A percentile compares a stretch with the other conserved stretches of the same genome.
Evolutionary conservation across 2,797 vertebrate species (phyloP).

Genomic region (Sebastiscus tertius): DNA sequence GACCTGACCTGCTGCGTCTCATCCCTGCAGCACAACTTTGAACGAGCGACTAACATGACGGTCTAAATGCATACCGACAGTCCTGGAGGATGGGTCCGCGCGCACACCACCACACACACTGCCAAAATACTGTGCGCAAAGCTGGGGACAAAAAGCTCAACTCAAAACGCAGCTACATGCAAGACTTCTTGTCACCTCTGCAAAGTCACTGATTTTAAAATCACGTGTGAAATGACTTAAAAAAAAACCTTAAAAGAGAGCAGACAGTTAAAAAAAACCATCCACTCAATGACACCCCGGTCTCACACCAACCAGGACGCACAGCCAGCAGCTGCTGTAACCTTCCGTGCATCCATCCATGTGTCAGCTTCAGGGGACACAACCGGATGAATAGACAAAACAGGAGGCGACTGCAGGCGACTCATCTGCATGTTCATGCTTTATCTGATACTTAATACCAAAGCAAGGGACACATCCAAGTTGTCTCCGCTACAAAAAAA

Average conservation of each 20-base stretch:
- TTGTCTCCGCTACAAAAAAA: constrained; percentile 43
- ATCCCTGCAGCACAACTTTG: constrained; percentile 46
- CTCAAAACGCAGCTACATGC: background rate
- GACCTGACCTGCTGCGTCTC: constrained; percentile 19
- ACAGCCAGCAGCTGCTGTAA: constrained; percentile 36
- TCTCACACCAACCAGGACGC: constrained; percentile 32
- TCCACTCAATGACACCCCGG: constrained; percentile 27
- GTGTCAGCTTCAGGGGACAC: constrained; percentile 35
- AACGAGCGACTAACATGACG: constrained; percentile 6
- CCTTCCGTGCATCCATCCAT: constrained; percentile 28
- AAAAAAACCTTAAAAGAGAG: background rate
- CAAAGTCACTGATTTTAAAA: constrained; percentile 1
- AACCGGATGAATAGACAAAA: background rate
- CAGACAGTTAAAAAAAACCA: background rate
- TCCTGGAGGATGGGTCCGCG: constrained; percentile 2
- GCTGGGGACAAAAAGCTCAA: constrained; percentile 28
- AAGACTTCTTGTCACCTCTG: constrained; percentile 1
- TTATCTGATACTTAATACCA: constrained; percentile 6
- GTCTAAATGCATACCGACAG: constrained; percentile 21
- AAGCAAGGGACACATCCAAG: constrained; percentile 37
- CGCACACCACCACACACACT: background rate
- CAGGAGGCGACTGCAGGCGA: constrained; percentile 5
- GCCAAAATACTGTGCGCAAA: constrained; percentile 34
- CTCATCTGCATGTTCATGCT: constrained; percentile 14
- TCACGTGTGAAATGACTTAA: background rate